Evolutionary conservation across 2,888 invertebrate genomes (phyloP), one percentile per base, ranked within the genome.

Genomic region (Drosophila merina): DNA sequence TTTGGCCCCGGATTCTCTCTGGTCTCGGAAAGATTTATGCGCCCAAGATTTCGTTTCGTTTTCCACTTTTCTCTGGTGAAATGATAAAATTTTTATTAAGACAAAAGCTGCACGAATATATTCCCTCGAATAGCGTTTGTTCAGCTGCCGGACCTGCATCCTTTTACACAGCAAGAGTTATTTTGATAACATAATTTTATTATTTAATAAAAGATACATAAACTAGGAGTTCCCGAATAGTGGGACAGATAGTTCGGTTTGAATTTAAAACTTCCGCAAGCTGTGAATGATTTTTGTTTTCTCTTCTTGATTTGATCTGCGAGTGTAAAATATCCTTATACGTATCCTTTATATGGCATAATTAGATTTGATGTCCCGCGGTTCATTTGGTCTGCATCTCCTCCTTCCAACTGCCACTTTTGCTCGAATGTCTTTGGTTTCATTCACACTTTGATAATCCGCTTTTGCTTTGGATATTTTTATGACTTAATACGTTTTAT

Each of bases 401-500:
- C 64, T 47, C 28, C 70, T 10, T 10, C 49, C 50, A 49, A n/a
- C 9, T 28, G 68, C 30, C 14, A 42, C 38, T 9, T 42, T 55
- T 28, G 45, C 68, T 48, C 64, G 50, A 50, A 45, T 67, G 60
- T 67, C 30, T 64, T 54, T 54, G 64, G 38, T 55, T 57, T 14
- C 66, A 57, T 84, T 84, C 88, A 88, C 84, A 84, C 84, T 86
- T 70, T 84, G 84, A 81, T 86, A 88, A 84, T 86, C 88, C 87
- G 85, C 88, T 76, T 76, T 70, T 36, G 71, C 62, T 69, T 74
- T 72, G 70, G 49, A 57, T 72, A 58, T 72, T 81, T 80, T 84
- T 84, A 84, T 84, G 88, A 88, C 84, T 88, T 84, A 88, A 84
- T 84, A 88, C 85, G 88, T 86, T 84, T 88, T 88, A 88, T 84